Evolutionary conservation across 2,797 vertebrate species (phyloP).

Genomic region (Schizopygopsis pylzovi): DNA sequence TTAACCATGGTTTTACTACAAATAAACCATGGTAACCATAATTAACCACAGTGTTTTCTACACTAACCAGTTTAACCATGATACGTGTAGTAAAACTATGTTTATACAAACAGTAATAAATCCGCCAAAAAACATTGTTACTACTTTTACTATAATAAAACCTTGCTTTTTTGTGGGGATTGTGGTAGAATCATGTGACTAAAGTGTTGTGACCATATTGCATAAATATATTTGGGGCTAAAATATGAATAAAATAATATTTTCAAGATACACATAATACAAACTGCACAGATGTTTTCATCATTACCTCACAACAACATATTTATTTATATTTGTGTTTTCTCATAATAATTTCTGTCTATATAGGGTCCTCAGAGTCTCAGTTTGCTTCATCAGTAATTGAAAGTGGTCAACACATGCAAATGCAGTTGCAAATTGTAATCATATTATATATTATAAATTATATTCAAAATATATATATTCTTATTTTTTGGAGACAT

Average conservation of each 20-base stretch:
- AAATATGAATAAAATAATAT: not conserved
- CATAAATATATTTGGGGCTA: not conserved
- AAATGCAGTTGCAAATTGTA: not conserved
- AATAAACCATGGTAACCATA: not conserved
- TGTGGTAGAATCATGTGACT: not conserved
- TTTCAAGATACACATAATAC: not conserved
- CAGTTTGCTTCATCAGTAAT: not conserved
- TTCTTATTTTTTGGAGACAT: no score
- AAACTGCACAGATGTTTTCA: not conserved
- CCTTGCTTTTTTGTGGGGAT: not conserved
- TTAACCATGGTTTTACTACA: not conserved
- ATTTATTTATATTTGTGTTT: not conserved
- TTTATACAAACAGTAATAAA: not conserved
- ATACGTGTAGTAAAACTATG: not conserved
- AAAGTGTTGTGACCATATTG: not conserved
- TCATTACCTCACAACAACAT: not conserved
- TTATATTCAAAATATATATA: no score
- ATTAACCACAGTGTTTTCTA: not conserved
- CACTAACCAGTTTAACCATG: not conserved
- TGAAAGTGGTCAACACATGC: not conserved
- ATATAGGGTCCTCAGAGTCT: not conserved
- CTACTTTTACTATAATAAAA: not conserved
- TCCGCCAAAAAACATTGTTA: not conserved
- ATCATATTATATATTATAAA: no score
- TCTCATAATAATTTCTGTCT: not conserved